phyloP scores from a whole-genome alignment of 2,113 vertebrate genomes.

The Lanius ludovicianus region DNA sequence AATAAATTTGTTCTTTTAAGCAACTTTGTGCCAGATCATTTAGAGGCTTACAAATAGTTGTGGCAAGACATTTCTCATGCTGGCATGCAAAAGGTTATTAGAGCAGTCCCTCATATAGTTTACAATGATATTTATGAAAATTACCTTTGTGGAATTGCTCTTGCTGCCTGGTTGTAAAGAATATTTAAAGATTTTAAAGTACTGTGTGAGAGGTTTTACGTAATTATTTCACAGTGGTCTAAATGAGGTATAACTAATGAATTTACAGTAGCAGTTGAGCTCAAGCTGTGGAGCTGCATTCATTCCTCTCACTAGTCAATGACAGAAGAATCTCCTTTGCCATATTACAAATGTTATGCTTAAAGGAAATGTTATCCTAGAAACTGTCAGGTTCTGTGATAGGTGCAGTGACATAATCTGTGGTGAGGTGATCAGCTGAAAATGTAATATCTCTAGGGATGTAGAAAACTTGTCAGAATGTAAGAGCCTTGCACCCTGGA shows the following conservation, averaged over 20 bases:
- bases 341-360: not conserved
- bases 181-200: slow-evolving; percentile 32
- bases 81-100: slow-evolving; percentile 9
- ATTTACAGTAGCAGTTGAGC: not conserved
- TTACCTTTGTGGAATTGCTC: slow-evolving; percentile 38
- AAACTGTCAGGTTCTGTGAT: not conserved
- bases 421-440: not conserved
- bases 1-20: slow-evolving; percentile 39
- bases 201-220: not conserved
- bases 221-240: slow-evolving; percentile 45
- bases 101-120: slow-evolving; percentile 8
- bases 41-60: slow-evolving; percentile 19
- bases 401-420: not conserved
- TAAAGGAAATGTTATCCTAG: slow-evolving; percentile 20
- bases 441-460: not conserved
- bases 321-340: not conserved
- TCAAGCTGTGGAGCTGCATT: not conserved
- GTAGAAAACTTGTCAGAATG: not conserved
- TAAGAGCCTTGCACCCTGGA: not conserved
- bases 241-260: slow-evolving; percentile 58
- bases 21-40: slow-evolving; percentile 32
- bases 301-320: not conserved
- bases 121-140: slow-evolving; percentile 59
- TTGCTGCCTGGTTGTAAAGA: slow-evolving; percentile 37
- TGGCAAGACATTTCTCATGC: not conserved